Percentiles rank a stretch among this genome's conserved stretches.
phyloP scores from a whole-genome alignment of 2,113 vertebrate genomes.

The Ctenomys sociabilis region DNA sequence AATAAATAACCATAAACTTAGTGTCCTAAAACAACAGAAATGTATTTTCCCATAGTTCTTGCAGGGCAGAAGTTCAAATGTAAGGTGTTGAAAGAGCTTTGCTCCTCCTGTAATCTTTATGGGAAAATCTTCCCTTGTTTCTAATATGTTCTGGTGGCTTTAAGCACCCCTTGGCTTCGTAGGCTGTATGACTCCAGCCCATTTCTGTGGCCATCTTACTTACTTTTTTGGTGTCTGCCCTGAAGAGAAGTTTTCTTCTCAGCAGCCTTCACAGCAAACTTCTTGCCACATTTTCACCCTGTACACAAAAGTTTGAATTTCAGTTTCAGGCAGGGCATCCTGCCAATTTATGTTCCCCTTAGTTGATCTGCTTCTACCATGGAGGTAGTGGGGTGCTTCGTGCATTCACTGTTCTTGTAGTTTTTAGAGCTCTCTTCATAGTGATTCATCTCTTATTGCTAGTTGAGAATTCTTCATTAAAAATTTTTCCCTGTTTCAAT shows the following conservation, averaged over 20 bases:
- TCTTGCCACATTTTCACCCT: neutral
- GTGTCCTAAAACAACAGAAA: slow-evolving; percentile 11
- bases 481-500: neutral
- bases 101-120: neutral
- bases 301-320: neutral
- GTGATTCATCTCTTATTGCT: neutral
- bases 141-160: neutral
- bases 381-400: neutral
- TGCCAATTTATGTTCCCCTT: neutral
- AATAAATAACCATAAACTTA: neutral
- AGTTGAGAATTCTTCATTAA: neutral
- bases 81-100: neutral
- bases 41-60: neutral
- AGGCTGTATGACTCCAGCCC: neutral
- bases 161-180: neutral
- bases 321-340: no score
- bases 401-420: neutral
- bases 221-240: neutral
- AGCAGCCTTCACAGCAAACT: neutral
- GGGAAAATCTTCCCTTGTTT: neutral
- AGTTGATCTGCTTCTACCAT: neutral
- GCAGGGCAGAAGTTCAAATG: neutral
- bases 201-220: neutral
- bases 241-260: neutral
- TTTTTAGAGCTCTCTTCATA: neutral